A percentile compares a stretch with the other conserved stretches of the same genome.
These are phyloP conservation scores for Panagrolaimus sp. DNA, from an alignment of 1,140 invertebrate genomes.

Conservation along the genomic window DNA sequence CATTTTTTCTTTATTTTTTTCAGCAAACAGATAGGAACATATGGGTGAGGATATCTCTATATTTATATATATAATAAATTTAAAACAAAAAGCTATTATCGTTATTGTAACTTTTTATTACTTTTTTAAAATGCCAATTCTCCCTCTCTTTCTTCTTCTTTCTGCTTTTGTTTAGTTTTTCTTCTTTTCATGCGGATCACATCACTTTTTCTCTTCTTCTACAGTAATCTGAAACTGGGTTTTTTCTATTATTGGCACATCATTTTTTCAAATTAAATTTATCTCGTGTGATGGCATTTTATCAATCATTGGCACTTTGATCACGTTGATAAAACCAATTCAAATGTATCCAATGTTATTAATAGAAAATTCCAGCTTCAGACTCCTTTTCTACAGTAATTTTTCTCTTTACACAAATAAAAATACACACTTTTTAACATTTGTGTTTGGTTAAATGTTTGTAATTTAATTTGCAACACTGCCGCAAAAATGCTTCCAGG, in stretches of 20 bases:
- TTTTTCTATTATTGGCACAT: not conserved
- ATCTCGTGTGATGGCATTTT: too few relatives aligned
- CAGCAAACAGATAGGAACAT: not conserved
- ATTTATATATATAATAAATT: not conserved
- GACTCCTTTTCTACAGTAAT: too few relatives aligned
- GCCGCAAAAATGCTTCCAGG: not conserved
- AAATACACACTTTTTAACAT: not conserved
- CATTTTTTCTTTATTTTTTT: constrained; percentile 1
- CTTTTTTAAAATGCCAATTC: not conserved
- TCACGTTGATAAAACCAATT: too few relatives aligned
- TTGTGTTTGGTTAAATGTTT: not conserved
- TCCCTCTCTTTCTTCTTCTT: not conserved
- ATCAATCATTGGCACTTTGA: too few relatives aligned
- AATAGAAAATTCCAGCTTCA: too few relatives aligned
- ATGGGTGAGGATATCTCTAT: not conserved
- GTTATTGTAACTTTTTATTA: not conserved
- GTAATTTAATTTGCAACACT: not conserved
- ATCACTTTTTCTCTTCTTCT: not conserved
- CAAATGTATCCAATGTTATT: too few relatives aligned
- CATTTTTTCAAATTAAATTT: too few relatives aligned
- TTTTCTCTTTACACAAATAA: not conserved
- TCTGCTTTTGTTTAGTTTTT: not conserved
- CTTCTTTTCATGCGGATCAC: not conserved
- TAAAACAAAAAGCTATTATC: not conserved
- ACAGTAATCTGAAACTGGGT: not conserved